phyloP scores from a whole-genome alignment of 2,113 vertebrate species.

The Taurulus bubalis region DNA sequence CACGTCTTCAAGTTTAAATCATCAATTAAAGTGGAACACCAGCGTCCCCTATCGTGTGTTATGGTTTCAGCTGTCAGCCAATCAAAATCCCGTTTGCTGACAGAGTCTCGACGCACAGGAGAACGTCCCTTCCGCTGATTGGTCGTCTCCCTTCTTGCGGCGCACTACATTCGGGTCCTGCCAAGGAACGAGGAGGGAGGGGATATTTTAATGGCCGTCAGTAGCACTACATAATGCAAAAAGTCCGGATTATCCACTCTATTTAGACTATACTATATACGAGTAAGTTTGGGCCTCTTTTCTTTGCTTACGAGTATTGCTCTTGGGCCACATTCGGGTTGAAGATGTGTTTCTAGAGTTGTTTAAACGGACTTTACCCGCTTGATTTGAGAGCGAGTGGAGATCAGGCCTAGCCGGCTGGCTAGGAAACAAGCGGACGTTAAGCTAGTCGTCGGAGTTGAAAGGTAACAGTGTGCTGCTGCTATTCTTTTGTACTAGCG shows the following conservation, averaged over 20 bases:
- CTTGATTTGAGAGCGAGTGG: slow-evolving; percentile 69
- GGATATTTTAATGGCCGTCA: slow-evolving; percentile 83
- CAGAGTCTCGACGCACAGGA: background rate
- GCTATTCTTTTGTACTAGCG: background rate
- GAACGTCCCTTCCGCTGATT: slow-evolving; percentile 59
- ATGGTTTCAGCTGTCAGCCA: slow-evolving; percentile 55
- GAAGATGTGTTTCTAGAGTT: slow-evolving; percentile 42
- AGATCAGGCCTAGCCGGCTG: slow-evolving; percentile 76
- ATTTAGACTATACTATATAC: slow-evolving; percentile 27
- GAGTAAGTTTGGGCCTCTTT: background rate
- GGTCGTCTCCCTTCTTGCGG: slow-evolving; percentile 25
- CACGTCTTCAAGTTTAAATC: slow-evolving; percentile 31
- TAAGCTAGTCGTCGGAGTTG: slow-evolving; percentile 64
- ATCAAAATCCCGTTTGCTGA: slow-evolving; percentile 62
- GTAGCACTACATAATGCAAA: slow-evolving; percentile 67
- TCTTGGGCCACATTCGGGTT: background rate
- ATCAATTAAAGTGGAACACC: slow-evolving; percentile 24
- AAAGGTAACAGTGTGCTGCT: slow-evolving; percentile 62
- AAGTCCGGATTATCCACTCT: slow-evolving; percentile 68
- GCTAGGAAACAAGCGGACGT: slow-evolving; percentile 71
- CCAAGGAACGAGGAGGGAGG: slow-evolving; percentile 78
- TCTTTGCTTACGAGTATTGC: background rate
- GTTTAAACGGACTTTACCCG: slow-evolving; percentile 76
- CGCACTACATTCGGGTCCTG: slow-evolving; percentile 51
- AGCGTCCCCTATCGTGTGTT: slow-evolving; percentile 67